These are phyloP conservation scores for Coenobita brevimanus DNA, from an alignment of 1,140 invertebrate species.

Conservation along the genomic window DNA sequence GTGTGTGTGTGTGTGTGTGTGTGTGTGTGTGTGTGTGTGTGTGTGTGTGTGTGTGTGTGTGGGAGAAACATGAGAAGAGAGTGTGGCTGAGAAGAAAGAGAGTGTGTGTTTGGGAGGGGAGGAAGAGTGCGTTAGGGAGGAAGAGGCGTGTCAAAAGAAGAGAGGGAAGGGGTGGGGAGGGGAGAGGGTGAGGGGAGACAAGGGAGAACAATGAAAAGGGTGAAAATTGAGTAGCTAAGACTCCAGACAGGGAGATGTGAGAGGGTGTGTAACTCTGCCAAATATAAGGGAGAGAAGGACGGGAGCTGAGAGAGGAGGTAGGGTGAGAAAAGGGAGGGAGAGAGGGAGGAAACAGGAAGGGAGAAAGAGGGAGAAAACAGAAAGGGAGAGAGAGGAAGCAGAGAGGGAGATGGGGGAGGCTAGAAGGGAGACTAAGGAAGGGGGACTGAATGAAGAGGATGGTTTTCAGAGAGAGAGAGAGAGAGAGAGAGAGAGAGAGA, in stretches of 20 bases:
- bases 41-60: no score
- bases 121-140: neutral
- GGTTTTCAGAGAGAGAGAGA: no score
- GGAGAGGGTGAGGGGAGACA: neutral
- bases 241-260: no score
- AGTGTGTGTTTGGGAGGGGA: neutral
- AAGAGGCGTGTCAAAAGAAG: neutral
- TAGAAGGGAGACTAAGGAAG: neutral
- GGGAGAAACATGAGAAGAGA: neutral
- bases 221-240: no score
- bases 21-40: constrained; percentile 1
- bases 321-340: neutral
- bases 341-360: neutral
- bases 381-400: neutral
- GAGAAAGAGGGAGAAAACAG: neutral
- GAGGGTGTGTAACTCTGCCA: no score
- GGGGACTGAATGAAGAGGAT: neutral
- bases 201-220: neutral
- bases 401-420: neutral
- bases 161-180: neutral
- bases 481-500: no score
- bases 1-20: constrained; percentile 1
- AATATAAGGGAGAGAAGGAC: neutral
- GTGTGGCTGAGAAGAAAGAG: neutral
- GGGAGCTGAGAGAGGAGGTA: neutral